These are phyloP conservation scores for Argyrosomus regius DNA, from an alignment of 2,797 vertebrate genomes.

Conservation along the genomic window DNA sequence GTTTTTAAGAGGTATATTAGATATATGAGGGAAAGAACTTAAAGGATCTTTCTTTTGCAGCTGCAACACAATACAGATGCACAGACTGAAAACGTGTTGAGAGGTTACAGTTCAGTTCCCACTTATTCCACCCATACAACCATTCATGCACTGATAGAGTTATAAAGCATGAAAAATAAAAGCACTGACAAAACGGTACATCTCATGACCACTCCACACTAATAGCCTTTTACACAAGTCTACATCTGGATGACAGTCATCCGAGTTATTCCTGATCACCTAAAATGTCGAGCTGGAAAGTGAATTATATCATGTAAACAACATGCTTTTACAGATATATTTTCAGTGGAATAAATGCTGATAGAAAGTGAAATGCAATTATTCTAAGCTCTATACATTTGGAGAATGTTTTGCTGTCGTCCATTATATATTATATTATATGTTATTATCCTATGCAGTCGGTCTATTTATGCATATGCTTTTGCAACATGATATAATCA, in stretches of 20 bases:
- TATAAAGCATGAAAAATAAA: slow-evolving; percentile 28
- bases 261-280: neutral
- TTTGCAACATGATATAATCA: neutral
- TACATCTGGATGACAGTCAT: neutral
- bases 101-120: slow-evolving; percentile 24
- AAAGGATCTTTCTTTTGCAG: neutral
- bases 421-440: too few species aligned
- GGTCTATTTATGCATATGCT: neutral
- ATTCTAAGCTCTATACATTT: neutral
- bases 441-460: neutral
- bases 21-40: neutral
- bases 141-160: slow-evolving; percentile 8
- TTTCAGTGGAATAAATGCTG: neutral
- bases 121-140: slow-evolving; percentile 5
- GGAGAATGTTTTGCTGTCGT: neutral
- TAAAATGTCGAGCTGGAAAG: neutral
- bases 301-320: neutral
- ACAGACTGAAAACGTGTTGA: slow-evolving; percentile 8
- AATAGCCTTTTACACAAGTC: slow-evolving; percentile 12
- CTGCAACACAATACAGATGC: slow-evolving; percentile 12
- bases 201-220: neutral
- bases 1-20: slow-evolving; percentile 19
- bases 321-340: neutral
- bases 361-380: neutral
- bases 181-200: slow-evolving; percentile 4